Conservation (phyloP, 2,888 invertebrate species). For the Scelioninae gen. 1 region DNA sequence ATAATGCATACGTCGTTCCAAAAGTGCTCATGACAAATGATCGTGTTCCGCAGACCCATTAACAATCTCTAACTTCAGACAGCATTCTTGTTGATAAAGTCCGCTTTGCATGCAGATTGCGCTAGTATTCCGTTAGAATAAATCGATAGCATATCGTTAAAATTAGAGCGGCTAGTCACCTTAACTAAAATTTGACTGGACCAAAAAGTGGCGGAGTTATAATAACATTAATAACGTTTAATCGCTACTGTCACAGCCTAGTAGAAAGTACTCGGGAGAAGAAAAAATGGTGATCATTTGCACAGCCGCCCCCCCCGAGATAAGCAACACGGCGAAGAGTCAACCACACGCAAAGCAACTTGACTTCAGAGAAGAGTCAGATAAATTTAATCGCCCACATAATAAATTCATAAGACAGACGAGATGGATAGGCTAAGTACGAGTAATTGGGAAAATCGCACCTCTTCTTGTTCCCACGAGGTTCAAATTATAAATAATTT, state of each 20-base stretch:
- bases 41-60: neutral
- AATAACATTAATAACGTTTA: conserved; percentile 33
- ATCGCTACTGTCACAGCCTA: conserved; percentile 33
- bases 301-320: conserved; percentile 44
- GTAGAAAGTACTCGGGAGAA: conserved; percentile 15
- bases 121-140: neutral
- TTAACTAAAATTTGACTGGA: neutral
- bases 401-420: conserved; percentile 57
- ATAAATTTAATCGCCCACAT: conserved; percentile 54
- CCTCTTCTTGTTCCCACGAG: neutral
- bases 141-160: neutral
- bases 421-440: conserved; percentile 19
- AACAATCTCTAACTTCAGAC: conserved; percentile 3
- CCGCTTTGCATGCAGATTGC: neutral
- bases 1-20: conserved; percentile 6
- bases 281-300: conserved; percentile 56
- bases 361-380: conserved; percentile 59
- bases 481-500: neutral
- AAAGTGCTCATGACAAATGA: conserved; percentile 23
- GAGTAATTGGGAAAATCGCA: conserved; percentile 13
- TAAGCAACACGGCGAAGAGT: conserved; percentile 44
- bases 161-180: conserved; percentile 26
- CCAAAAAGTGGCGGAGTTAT: neutral
- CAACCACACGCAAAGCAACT: conserved; percentile 65
- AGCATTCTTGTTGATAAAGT: conserved; percentile 21